These are phyloP conservation scores for Scaptomyza flava DNA, from an alignment of 2,888 invertebrate genomes.

Conservation along the genomic window DNA sequence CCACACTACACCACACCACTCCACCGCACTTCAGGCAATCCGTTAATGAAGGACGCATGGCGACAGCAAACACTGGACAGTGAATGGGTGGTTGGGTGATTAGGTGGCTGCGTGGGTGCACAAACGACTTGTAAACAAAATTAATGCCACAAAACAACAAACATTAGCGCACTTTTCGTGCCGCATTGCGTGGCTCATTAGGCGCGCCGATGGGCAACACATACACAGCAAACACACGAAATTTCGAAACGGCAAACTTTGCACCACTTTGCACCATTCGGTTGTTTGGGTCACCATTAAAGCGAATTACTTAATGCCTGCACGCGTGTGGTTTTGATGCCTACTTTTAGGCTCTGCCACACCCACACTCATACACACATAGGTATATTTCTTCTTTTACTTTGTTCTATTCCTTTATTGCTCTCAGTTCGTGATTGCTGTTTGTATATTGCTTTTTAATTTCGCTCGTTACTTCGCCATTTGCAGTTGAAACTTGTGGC, in stretches of 20 bases:
- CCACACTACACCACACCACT: not conserved
- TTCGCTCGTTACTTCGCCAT: slow-evolving; percentile 70
- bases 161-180: slow-evolving; percentile 74
- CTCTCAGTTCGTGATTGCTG: slow-evolving; percentile 70
- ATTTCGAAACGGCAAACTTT: slow-evolving; percentile 2
- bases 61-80: slow-evolving; percentile 43
- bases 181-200: slow-evolving; percentile 73
- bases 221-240: not conserved
- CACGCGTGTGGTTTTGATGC: slow-evolving; percentile 76
- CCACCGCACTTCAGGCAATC: slow-evolving; percentile 7
- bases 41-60: slow-evolving; percentile 63
- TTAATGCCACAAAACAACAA: slow-evolving; percentile 77
- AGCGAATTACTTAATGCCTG: slow-evolving; percentile 75
- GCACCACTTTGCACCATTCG: slow-evolving; percentile 15
- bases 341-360: slow-evolving; percentile 65
- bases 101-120: slow-evolving; percentile 28
- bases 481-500: slow-evolving; percentile 45
- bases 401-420: slow-evolving; percentile 8
- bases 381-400: slow-evolving; percentile 3
- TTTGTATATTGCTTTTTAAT: slow-evolving; percentile 79
- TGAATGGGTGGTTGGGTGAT: not conserved
- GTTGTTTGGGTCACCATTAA: slow-evolving; percentile 60
- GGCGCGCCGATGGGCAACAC: slow-evolving; percentile 31
- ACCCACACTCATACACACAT: slow-evolving; percentile 16
- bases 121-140: slow-evolving; percentile 79